These are phyloP conservation scores for Rhombomys opimus DNA, from an alignment of 2,113 vertebrate genomes.

Conservation along the genomic window DNA sequence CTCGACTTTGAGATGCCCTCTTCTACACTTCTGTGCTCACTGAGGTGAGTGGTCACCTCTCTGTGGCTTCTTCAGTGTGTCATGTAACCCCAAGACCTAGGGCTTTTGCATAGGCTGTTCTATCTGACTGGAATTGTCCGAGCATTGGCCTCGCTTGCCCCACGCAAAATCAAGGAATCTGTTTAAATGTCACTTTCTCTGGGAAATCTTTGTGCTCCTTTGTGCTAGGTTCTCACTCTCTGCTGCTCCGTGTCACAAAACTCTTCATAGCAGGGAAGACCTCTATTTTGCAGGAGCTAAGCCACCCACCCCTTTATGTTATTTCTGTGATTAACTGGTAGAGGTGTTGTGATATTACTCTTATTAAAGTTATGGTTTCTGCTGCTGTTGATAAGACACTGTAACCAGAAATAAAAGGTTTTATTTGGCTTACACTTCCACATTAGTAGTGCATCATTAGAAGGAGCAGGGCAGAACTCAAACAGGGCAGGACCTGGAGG, in stretches of 20 bases:
- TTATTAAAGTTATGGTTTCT: not conserved
- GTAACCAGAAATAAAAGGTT: not conserved
- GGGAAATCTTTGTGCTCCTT: not conserved
- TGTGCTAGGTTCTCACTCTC: not conserved
- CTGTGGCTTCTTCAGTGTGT: not conserved
- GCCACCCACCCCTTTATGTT: not conserved
- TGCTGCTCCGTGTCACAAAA: not conserved
- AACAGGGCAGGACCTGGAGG: not conserved
- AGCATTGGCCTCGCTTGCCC: not conserved
- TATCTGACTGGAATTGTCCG: not conserved
- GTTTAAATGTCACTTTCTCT: constrained; percentile 42
- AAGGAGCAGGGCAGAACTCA: not conserved
- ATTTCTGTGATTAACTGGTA: constrained; percentile 25
- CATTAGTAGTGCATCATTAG: not conserved
- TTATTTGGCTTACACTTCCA: not conserved
- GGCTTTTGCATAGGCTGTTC: not conserved
- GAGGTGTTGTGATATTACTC: not conserved
- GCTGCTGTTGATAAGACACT: not conserved
- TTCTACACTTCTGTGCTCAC: not conserved
- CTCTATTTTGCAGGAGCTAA: not conserved
- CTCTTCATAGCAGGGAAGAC: not conserved
- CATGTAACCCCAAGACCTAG: not conserved
- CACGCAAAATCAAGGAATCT: constrained; percentile 18
- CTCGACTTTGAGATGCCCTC: not conserved
- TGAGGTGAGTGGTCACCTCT: not conserved